phyloP scores from a whole-genome alignment of 2,888 invertebrate genomes.

The Lycophotia porphyrea region DNA sequence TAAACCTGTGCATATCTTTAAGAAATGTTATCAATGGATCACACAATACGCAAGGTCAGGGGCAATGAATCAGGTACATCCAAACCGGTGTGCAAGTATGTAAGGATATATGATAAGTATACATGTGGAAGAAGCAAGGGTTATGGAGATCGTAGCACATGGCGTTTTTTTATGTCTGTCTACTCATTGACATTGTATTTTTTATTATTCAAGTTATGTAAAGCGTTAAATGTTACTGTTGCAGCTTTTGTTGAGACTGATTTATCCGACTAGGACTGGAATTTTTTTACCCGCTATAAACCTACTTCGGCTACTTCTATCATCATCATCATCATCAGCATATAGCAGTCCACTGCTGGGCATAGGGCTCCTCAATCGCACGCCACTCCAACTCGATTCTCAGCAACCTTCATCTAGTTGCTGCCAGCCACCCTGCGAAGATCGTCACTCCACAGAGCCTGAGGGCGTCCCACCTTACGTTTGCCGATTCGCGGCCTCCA shows the following conservation, averaged over 20 bases:
- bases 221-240: neutral
- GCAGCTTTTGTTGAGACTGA: neutral
- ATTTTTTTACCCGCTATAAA: too few relatives aligned
- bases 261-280: neutral
- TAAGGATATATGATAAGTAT: conserved; percentile 12
- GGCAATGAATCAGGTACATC: conserved; percentile 19
- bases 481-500: too few relatives aligned
- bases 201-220: conserved; percentile 18
- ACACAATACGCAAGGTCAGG: conserved; percentile 32
- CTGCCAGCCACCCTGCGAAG: too few relatives aligned
- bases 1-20: conserved; percentile 3
- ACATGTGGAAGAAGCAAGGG: neutral
- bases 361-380: too few relatives aligned
- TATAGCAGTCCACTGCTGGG: too few relatives aligned
- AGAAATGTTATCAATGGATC: conserved; percentile 13
- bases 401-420: too few relatives aligned
- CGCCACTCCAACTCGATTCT: too few relatives aligned
- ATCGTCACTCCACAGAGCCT: too few relatives aligned
- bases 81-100: conserved; percentile 20
- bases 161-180: neutral
- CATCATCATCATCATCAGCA: too few relatives aligned
- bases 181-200: conserved; percentile 17
- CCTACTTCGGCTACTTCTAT: too few relatives aligned
- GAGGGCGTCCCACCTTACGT: too few relatives aligned
- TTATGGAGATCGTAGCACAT: conserved; percentile 1